Evolutionary conservation across 2,113 vertebrate genomes (phyloP).

Genomic region (Nettapus auritus): DNA sequence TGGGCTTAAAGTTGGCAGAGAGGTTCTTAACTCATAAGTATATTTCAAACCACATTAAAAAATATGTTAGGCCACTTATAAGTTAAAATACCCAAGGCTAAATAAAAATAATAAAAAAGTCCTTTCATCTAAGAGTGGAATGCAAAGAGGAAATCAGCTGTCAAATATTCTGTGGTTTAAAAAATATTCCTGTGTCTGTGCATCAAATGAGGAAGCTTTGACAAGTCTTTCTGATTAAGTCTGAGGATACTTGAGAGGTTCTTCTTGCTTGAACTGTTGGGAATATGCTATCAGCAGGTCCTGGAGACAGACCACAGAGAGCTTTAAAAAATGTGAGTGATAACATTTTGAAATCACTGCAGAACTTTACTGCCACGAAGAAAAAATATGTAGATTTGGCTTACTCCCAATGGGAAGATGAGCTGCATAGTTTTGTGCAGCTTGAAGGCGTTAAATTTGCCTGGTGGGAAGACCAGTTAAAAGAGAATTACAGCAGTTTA

Average conservation of each 20-base stretch:
- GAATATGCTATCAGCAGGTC: constrained; percentile 16
- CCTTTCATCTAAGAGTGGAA: constrained; percentile 54
- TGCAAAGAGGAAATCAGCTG: constrained; percentile 3
- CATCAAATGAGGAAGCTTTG: constrained; percentile 32
- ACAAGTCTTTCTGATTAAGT: constrained; percentile 44
- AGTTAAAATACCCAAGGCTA: constrained; percentile 52
- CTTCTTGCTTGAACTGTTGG: constrained; percentile 10
- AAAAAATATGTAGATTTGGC: constrained; percentile 77
- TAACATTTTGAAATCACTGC: constrained; percentile 71
- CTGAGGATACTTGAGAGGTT: constrained; percentile 21
- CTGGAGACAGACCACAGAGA: constrained; percentile 37
- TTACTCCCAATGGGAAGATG: constrained; percentile 69
- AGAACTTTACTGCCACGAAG: constrained; percentile 62
- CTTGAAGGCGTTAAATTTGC: constrained; percentile 76
- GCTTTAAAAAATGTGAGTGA: constrained; percentile 62
- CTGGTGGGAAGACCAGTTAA: constrained; percentile 77
- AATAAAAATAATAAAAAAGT: constrained; percentile 51
- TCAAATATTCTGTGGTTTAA: constrained; percentile 47
- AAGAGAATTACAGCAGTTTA: constrained; percentile 77
- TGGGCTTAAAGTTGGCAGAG: not conserved
- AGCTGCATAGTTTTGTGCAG: constrained; percentile 62
- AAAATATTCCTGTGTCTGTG: constrained; percentile 6
- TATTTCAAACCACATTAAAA: constrained; percentile 43
- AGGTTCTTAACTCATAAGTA: not conserved
- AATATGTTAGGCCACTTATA: constrained; percentile 23